A percentile compares a stretch with the other conserved stretches of the same genome.
Conservation (phyloP, 1,140 invertebrate genomes). For the Heterodera carotae region DNA sequence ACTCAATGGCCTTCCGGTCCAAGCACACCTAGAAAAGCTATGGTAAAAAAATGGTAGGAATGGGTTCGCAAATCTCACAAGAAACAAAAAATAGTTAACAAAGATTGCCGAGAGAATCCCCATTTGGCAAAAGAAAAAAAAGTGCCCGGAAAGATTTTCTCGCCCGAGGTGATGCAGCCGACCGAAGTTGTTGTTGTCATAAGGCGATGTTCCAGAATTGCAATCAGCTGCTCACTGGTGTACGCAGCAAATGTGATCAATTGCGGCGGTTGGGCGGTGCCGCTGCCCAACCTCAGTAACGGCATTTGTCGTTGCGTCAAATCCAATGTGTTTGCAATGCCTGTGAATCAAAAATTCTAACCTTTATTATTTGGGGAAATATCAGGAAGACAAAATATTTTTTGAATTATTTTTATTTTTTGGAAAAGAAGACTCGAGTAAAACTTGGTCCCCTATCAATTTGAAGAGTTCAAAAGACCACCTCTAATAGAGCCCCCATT, state of each 20-base stretch:
- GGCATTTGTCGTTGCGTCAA: constrained; percentile 86
- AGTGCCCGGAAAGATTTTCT: too few relatives aligned
- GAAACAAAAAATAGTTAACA: background rate
- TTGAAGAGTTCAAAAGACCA: too few relatives aligned
- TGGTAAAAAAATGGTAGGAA: background rate
- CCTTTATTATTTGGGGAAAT: too few relatives aligned
- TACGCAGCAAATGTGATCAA: constrained; percentile 91
- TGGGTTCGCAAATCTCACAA: background rate
- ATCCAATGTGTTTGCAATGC: constrained; percentile 89
- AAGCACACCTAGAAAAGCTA: constrained; percentile 48
- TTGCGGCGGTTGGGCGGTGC: constrained; percentile 66
- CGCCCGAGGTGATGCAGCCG: background rate
- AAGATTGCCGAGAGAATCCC: background rate
- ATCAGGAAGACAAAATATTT: too few relatives aligned
- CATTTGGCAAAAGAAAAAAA: background rate
- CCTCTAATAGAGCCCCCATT: too few relatives aligned
- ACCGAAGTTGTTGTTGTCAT: constrained; percentile 1
- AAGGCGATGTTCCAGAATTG: constrained; percentile 75
- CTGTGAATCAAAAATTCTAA: constrained; percentile 56
- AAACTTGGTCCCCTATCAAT: too few relatives aligned
- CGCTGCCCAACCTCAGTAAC: constrained; percentile 74
- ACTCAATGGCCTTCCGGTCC: constrained; percentile 75
- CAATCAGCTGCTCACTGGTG: constrained; percentile 82
- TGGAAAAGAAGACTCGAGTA: too few relatives aligned
- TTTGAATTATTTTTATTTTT: too few relatives aligned